These are phyloP conservation scores for Lordiphosa fenestrarum DNA, from an alignment of 2,888 invertebrate species.

Conservation along the genomic window DNA sequence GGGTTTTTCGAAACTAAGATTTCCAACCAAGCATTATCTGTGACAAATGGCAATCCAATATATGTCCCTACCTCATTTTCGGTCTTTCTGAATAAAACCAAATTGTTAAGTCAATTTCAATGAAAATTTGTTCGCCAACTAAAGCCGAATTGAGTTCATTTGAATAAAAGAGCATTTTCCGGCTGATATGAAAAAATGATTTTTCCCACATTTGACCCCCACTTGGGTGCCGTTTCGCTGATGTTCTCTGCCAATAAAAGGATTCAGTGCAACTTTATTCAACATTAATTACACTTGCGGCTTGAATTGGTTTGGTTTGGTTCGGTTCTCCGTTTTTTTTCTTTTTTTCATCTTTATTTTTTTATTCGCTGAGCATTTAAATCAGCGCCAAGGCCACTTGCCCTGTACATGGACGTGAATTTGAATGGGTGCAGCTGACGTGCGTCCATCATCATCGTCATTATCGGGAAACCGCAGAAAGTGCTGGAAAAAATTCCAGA, in stretches of 20 bases:
- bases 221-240: constrained; percentile 1
- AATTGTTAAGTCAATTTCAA: too few relatives aligned
- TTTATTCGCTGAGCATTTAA: constrained; percentile 48
- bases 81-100: too few relatives aligned
- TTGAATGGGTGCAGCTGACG: constrained; percentile 26
- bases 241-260: constrained; percentile 39
- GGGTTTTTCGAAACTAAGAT: too few relatives aligned
- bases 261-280: constrained; percentile 48
- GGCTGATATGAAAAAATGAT: too few relatives aligned
- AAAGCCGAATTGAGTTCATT: too few relatives aligned
- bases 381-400: constrained; percentile 51
- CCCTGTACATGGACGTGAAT: constrained; percentile 8
- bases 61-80: too few relatives aligned
- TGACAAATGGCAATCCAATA: too few relatives aligned
- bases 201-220: constrained; percentile 3
- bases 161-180: too few relatives aligned
- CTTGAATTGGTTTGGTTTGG: constrained; percentile 44
- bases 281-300: constrained; percentile 62
- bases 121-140: too few relatives aligned
- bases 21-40: too few relatives aligned
- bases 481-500: constrained; percentile 22
- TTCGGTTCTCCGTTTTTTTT: constrained; percentile 4
- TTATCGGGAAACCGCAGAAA: constrained; percentile 24
- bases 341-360: constrained; percentile 19
- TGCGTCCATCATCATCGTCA: constrained; percentile 54